Evolutionary conservation across 2,888 invertebrate species (phyloP), one percentile per base, ranked within the genome.

Genomic region (Psococerastis gibbosa): DNA sequence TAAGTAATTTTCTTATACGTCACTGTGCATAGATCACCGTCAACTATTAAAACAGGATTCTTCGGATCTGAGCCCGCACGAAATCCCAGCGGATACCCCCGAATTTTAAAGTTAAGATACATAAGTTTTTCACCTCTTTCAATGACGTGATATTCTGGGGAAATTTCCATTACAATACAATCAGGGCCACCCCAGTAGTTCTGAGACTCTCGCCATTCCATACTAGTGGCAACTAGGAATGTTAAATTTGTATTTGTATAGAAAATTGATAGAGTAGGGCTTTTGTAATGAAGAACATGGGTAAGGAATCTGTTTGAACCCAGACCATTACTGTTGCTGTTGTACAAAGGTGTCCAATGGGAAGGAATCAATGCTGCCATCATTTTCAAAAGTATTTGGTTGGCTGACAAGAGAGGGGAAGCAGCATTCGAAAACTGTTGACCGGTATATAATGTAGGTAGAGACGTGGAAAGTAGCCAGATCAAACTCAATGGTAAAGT

Each of bases 271-370:
- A 72, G 54, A 1, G 69, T 69, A 1, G 71, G 68, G 1, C 70
- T 70, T 46, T 64, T 70, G 63, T 87, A 87, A 8, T 75, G 72
- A 16, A 87, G 68, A 3, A 89, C 82, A 64, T 91, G 89, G 57
- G 88, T 83, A 52, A 83, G 65, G 63, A 91, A 89, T 50, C 85
- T 70, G 66, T 89, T 91, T 44, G 79, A 72, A 20, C 88, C 89
- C n/a, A 80, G 64, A 0, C 91, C 92, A 63, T 88, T 82, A 47
- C 82, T 76, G 53, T 76, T 73, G 44, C 85, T 82, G 54, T 78
- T 75, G 65, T 91, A 92, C 43, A 92, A 64, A 48, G 80, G 66
- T 43, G 75, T 72, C 91, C 91, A 92, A 62, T 85, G 84, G 45
- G 79, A 78, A 3, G 65, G 65, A 48, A 60, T 64, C 8, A 61